Evolutionary conservation across 2,113 vertebrate species (phyloP).

Genomic region (Vulpes vulpes): DNA sequence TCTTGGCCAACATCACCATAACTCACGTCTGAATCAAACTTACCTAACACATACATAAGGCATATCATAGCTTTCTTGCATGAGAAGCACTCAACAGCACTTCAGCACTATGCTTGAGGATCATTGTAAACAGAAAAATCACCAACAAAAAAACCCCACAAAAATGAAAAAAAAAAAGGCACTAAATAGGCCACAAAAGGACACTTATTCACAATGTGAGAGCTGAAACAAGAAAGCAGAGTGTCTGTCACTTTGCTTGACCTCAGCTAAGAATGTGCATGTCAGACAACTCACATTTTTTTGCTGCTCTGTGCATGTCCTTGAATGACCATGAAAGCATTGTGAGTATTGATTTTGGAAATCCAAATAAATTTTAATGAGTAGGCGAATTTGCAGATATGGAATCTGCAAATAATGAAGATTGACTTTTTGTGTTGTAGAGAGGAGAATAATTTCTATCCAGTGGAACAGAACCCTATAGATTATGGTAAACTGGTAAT

Average conservation of each 20-base stretch:
- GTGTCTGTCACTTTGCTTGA: not conserved
- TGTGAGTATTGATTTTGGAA: not conserved
- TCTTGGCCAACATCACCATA: not conserved
- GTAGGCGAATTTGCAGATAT: not conserved
- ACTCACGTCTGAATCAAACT: not conserved
- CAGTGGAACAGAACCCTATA: not conserved
- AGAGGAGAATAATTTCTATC: not conserved
- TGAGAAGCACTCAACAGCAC: not conserved
- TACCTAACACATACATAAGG: not conserved
- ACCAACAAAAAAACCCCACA: not conserved
- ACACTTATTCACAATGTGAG: not conserved
- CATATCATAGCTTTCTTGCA: not conserved
- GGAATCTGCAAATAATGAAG: not conserved
- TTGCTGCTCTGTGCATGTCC: not conserved
- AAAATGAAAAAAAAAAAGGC: not conserved
- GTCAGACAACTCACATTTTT: not conserved
- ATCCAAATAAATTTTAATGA: not conserved
- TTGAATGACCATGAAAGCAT: not conserved
- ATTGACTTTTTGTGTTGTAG: not conserved
- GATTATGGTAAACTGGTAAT: not conserved
- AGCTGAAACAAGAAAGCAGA: not conserved
- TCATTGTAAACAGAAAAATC: not conserved
- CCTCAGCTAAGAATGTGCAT: not conserved
- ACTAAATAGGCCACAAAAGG: not conserved
- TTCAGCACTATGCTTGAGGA: not conserved